A percentile compares a stretch with the other conserved stretches of the same genome.
These are phyloP conservation scores for Conistra vaccinii DNA, from an alignment of 2,888 invertebrate species.

Conservation along the genomic window DNA sequence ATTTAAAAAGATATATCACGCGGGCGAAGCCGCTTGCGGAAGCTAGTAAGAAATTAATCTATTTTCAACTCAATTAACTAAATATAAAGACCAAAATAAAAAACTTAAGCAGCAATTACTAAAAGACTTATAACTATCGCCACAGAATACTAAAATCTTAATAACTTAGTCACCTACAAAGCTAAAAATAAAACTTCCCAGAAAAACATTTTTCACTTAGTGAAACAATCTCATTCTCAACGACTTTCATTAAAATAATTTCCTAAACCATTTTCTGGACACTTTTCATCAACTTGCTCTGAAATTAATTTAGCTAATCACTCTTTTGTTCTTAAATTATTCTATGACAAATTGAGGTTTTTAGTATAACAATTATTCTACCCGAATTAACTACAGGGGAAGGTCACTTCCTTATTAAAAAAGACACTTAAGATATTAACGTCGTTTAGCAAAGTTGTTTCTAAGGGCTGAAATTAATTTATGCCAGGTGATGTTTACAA, in stretches of 20 bases:
- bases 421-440: neutral
- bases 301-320: conserved; percentile 3
- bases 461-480: neutral
- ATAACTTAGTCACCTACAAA: neutral
- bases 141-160: neutral
- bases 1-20: too few relatives aligned
- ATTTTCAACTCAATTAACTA: neutral
- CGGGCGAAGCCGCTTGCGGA: too few relatives aligned
- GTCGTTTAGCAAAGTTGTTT: neutral
- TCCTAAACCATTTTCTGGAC: neutral
- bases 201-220: neutral
- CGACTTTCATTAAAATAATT: conserved; percentile 6
- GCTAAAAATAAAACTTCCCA: neutral
- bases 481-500: too few relatives aligned
- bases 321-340: conserved; percentile 22
- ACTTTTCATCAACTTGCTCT: neutral
- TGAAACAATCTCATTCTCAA: neutral
- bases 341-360: conserved; percentile 4
- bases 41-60: neutral
- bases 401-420: neutral
- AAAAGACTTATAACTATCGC: neutral
- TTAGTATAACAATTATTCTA: neutral
- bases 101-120: neutral
- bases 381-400: neutral
- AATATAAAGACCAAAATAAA: neutral